Conservation (phyloP, 2,797 vertebrate species). For the Peromyscus attwateri region DNA sequence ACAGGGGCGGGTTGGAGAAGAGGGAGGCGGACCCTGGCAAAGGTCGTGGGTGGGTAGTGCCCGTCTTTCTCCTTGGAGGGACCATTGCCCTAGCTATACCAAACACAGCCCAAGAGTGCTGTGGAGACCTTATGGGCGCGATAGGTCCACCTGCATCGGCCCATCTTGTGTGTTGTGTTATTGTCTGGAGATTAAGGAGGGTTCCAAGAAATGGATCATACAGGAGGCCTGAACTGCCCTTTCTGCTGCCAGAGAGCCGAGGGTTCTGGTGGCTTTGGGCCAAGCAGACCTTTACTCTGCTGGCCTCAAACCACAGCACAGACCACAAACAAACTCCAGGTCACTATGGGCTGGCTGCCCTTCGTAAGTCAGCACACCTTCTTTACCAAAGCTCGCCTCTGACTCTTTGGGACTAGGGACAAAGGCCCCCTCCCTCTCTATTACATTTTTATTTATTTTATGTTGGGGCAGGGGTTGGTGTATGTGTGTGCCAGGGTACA, state of each 20-base stretch:
- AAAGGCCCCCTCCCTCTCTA: not conserved
- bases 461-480: not conserved
- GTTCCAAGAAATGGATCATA: not conserved
- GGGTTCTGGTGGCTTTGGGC: fast-evolving
- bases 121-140: not conserved
- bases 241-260: not conserved
- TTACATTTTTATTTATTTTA: not conserved
- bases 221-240: not conserved
- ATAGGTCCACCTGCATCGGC: not conserved
- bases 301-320: not conserved
- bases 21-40: not conserved
- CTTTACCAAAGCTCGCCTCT: not conserved
- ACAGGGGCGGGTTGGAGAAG: not conserved
- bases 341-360: not conserved
- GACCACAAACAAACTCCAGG: not conserved
- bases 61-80: not conserved
- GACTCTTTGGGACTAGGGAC: not conserved
- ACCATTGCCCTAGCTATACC: too few relatives aligned
- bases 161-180: not conserved
- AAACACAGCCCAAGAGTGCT: not conserved
- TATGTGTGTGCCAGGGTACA: too few relatives aligned
- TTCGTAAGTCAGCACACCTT: fast-evolving
- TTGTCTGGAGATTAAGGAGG: fast-evolving
- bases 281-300: too few relatives aligned
- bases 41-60: too few relatives aligned